Evolutionary conservation across 1,140 invertebrate genomes (phyloP).

Genomic region (Cheumatopsyche charites): DNA sequence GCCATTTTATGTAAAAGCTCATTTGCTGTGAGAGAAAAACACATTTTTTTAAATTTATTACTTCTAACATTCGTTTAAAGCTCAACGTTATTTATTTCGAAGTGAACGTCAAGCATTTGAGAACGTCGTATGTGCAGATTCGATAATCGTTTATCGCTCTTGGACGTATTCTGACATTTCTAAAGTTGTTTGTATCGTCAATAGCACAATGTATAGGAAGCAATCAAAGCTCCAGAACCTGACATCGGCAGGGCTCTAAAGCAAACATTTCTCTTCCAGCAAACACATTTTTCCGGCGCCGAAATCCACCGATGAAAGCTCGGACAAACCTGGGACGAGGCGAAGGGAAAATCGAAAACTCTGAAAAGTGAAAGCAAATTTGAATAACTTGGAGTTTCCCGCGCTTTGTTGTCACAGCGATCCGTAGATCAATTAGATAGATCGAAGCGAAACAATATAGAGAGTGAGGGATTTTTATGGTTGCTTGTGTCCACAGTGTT

Average conservation of each 20-base stretch:
- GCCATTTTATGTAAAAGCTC: too few species aligned
- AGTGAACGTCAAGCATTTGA: too few species aligned
- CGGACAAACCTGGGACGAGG: neutral
- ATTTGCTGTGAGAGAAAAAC: too few species aligned
- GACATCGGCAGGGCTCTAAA: conserved; percentile 7
- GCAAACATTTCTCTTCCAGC: conserved; percentile 18
- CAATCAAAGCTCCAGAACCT: conserved; percentile 10
- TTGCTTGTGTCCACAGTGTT: too few species aligned
- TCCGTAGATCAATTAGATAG: neutral
- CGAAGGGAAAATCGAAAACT: neutral
- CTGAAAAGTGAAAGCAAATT: conserved; percentile 8
- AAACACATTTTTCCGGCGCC: conserved; percentile 8
- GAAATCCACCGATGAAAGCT: conserved; percentile 4
- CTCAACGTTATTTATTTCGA: too few species aligned
- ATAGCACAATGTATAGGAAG: conserved; percentile 19
- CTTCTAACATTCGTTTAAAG: too few species aligned
- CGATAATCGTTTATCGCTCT: too few species aligned
- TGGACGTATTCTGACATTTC: neutral
- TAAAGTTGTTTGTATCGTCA: conserved; percentile 17
- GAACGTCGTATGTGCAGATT: too few species aligned
- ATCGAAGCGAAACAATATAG: neutral
- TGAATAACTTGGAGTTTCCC: neutral
- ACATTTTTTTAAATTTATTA: too few species aligned
- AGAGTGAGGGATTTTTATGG: neutral
- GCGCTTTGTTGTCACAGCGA: neutral